Base-by-base conservation (phyloP, 2,888 invertebrate species). In the Tethea ocularis region DNA sequence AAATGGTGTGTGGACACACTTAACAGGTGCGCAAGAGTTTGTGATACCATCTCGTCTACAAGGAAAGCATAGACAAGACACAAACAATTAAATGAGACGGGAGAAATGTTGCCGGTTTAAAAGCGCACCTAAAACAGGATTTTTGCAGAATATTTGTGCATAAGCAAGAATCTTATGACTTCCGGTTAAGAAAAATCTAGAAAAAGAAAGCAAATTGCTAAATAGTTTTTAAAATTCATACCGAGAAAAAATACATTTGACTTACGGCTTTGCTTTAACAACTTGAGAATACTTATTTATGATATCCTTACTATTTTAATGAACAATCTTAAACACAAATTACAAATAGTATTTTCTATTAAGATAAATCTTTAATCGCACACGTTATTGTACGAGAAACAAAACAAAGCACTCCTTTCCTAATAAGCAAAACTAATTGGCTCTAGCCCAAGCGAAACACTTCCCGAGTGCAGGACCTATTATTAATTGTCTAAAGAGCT, bases 11-110 rank as follows among this genome's bases (percentile, higher is more conserved):
- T 71, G 68, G 74, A 74, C 72, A 71, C 70, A 73, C 72, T 65
- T 61, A 61, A 63, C 73, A 75, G 72, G 75, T 71, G 74, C 65
- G 66, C 72, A 67, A 70, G 68, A 62, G 58, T 54, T 57, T 54
- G 29, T 53, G 75, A 80, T 78, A 78, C 69, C 57, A 77, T 79
- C 75, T 64, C 54, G 62, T 64, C 64, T 59, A 68, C 66, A 69
- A 74, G 72, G 74, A 75, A 78, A 78, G 65, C 75, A 71, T 74
- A 71, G 77, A 75, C 71, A 64, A 66, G 71, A 66, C 64, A 71
- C 58, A 62, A 67, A 78, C 74, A 78, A 78, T 78, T 79, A 77
- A 72, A 73, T 61, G 60, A 61, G 60, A 63, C 56, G 62, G 62
- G 56, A 63, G 36, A 38, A 38, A n/a, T 26, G 6, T 24, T 11